Evolutionary conservation across 2,888 invertebrate genomes (phyloP), one percentile per base, ranked within the genome.

Genomic region (Ochropacha duplaris): DNA sequence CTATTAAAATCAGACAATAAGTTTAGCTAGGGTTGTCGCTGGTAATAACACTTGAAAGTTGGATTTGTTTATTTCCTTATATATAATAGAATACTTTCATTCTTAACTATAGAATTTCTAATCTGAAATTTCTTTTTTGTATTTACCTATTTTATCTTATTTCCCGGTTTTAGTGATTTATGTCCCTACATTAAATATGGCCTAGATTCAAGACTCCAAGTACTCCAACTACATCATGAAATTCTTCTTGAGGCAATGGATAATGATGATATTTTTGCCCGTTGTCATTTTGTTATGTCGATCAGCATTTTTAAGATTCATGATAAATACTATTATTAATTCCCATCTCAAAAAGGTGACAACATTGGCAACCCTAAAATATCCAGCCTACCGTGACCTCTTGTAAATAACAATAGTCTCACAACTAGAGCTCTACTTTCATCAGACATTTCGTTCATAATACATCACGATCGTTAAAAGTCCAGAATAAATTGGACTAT

Each of bases 401-500:
- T 11, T 19, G 16, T 52, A 19, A 16, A 52, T 5, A 31, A 19
- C 22, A 31, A 19, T 28, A 3, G 22, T 8, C 2, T 24, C 11
- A 4, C 11, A 19, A 34, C 52, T 52, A 31, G 57, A 34, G 54
- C 62, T 57, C 67, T 51, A 57, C 60, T 62, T 59, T 57, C 50
- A 49, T 58, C 65, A 64, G 52, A 61, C 49, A 14, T 56, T 50
- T 28, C 49, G 44, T 58, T 55, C 50, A n/a, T n/a, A 36, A 36
- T n/a, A n/a, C 36, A 14, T 44, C 19, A 44, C 19, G 19, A 19
- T 44, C 50, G 55, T 50, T 57, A 55, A 59, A 51, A n/a, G 57
- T 22, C 77, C 62, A 71, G 55, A 49, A 59, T 72, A 62, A 22
- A 44, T 60, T 65, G 77, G 64, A 49, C 76, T 69, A 49, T 69